Evolutionary conservation across 2,888 invertebrate species (phyloP).

Genomic region (Craniophora ligustri): DNA sequence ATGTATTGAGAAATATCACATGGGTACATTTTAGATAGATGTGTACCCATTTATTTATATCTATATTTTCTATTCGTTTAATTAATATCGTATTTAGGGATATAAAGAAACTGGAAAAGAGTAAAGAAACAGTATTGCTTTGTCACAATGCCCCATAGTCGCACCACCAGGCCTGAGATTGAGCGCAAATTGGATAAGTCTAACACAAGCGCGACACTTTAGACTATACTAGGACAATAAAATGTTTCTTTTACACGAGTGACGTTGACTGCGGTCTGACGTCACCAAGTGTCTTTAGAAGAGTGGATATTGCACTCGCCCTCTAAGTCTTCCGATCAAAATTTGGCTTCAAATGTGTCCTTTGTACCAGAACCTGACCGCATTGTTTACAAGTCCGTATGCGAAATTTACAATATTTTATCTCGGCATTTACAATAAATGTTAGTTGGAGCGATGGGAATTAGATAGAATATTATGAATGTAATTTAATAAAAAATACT

Average conservation of each 20-base stretch:
- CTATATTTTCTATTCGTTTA: constrained; percentile 59
- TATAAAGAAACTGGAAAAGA: constrained; percentile 36
- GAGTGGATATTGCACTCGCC: constrained; percentile 57
- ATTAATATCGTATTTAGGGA: constrained; percentile 39
- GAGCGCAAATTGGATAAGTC: constrained; percentile 65
- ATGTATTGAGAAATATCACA: constrained; percentile 55
- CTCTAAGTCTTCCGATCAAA: constrained; percentile 79
- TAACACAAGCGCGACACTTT: constrained; percentile 79
- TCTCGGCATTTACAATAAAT: constrained; percentile 57
- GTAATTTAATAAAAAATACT: constrained; percentile 66
- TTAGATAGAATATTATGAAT: constrained; percentile 71
- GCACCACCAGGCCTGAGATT: constrained; percentile 49
- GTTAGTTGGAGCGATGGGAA: constrained; percentile 56
- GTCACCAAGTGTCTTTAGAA: constrained; percentile 57
- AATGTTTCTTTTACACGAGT: constrained; percentile 73
- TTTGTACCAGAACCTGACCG: constrained; percentile 55
- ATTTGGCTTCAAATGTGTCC: constrained; percentile 71
- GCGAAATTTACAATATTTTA: constrained; percentile 61
- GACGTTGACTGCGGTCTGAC: constrained; percentile 52
- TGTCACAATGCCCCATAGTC: constrained; percentile 54
- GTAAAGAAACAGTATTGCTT: constrained; percentile 50
- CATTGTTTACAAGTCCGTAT: constrained; percentile 55
- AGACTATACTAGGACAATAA: constrained; percentile 88
- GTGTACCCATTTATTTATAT: constrained; percentile 46
- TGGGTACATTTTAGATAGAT: constrained; percentile 49